These are phyloP conservation scores for Luffia ferchaultella DNA, from an alignment of 2,888 invertebrate species.

Conservation along the genomic window DNA sequence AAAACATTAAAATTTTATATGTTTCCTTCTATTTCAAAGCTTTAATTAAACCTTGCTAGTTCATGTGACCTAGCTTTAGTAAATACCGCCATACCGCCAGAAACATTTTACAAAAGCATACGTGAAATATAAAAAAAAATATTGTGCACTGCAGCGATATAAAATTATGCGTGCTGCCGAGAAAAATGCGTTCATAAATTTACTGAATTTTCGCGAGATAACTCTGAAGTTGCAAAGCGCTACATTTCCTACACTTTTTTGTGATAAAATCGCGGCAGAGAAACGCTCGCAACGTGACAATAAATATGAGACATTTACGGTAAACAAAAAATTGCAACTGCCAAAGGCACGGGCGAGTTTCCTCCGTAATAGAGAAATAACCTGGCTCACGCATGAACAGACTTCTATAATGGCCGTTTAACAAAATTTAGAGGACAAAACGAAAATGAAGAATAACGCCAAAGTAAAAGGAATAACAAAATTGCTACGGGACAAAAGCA, in stretches of 20 bases:
- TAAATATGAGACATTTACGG: constrained; percentile 3
- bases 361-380: neutral
- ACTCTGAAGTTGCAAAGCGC: constrained; percentile 17
- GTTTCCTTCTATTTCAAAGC: too few relatives aligned
- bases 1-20: too few relatives aligned
- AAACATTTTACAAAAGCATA: too few relatives aligned
- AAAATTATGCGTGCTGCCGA: constrained; percentile 23
- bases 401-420: neutral
- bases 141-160: constrained; percentile 16
- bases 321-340: neutral
- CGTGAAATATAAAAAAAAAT: too few relatives aligned
- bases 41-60: too few relatives aligned
- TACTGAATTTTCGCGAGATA: constrained; percentile 24
- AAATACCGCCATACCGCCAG: too few relatives aligned
- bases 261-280: constrained; percentile 9
- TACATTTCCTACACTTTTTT: constrained; percentile 20
- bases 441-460: neutral
- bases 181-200: constrained; percentile 31
- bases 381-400: neutral
- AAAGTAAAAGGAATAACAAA: neutral
- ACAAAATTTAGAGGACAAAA: neutral
- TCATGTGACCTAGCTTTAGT: too few relatives aligned
- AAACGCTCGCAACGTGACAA: constrained; percentile 1
- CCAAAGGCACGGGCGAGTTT: neutral
- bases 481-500: neutral